Percentiles rank a stretch among this genome's conserved stretches.
phyloP scores from a whole-genome alignment of 2,113 vertebrate genomes.

The Nymphicus hollandicus region DNA sequence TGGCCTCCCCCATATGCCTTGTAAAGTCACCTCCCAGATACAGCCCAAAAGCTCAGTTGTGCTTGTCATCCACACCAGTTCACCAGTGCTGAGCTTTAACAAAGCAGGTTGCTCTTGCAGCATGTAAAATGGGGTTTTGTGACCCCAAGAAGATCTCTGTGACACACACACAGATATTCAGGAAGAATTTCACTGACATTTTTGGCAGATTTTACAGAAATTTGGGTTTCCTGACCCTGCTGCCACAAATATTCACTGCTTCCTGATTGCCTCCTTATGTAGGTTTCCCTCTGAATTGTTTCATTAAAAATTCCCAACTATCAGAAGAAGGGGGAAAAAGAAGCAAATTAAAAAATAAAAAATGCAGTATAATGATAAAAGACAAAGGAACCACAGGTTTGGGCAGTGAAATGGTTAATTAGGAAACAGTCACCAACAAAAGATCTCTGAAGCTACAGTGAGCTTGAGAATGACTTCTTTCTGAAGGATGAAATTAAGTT shows the following conservation, averaged over 20 bases:
- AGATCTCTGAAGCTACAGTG: slow-evolving; percentile 40
- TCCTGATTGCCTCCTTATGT: neutral
- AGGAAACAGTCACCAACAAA: slow-evolving; percentile 13
- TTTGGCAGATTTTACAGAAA: slow-evolving; percentile 9
- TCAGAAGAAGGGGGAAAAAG: neutral
- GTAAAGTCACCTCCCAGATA: neutral
- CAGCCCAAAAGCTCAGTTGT: neutral
- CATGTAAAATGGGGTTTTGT: neutral
- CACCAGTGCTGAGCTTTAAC: neutral
- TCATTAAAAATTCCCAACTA: neutral
- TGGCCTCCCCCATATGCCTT: neutral
- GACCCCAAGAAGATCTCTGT: neutral
- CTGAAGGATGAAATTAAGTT: slow-evolving; percentile 72
- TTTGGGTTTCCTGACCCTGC: neutral
- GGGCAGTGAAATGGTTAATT: slow-evolving; percentile 55
- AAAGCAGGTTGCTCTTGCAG: neutral
- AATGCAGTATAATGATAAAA: neutral
- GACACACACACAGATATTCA: neutral
- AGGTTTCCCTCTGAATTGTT: neutral
- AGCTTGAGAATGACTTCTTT: slow-evolving; percentile 57
- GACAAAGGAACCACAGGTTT: neutral
- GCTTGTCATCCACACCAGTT: neutral
- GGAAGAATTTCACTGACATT: neutral
- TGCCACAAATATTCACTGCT: neutral
- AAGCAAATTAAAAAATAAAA: neutral